Conservation (phyloP, 2,797 vertebrate species). For the Sebastes itinus region DNA sequence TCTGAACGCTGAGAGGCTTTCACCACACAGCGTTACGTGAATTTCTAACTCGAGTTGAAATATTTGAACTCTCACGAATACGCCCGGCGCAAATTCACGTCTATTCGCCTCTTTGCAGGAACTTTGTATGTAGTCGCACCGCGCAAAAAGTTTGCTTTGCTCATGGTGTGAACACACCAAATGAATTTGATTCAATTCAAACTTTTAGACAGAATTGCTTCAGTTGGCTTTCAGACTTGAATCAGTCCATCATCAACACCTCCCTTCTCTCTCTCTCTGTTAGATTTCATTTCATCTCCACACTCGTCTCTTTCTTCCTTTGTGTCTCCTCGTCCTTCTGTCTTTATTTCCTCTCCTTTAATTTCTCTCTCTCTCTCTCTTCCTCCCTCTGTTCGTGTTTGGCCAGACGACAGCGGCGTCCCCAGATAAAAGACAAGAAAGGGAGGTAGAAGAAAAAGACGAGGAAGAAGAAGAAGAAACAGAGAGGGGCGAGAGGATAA, state of each 20-base stretch:
- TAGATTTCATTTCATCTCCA: not conserved
- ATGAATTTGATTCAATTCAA: not conserved
- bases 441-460: not conserved
- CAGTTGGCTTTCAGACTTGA: not conserved
- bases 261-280: not conserved
- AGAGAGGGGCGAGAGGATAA: not conserved
- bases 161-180: too few species aligned
- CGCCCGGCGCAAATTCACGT: too few species aligned
- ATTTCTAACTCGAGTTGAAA: too few species aligned
- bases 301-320: not conserved
- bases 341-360: constrained; percentile 7
- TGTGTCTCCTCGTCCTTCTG: not conserved
- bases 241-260: not conserved
- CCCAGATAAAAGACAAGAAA: constrained; percentile 53
- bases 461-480: constrained; percentile 12
- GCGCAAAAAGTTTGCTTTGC: too few species aligned
- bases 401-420: constrained; percentile 19
- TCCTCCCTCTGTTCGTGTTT: constrained; percentile 19
- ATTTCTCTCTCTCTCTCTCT: not conserved
- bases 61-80: too few species aligned
- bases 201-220: not conserved
- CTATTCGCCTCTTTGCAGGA: too few species aligned
- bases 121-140: too few species aligned
- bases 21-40: too few species aligned
- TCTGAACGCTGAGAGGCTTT: too few species aligned